phyloP scores from a whole-genome alignment of 2,113 vertebrate species.

The Bostrychus sinensis region DNA sequence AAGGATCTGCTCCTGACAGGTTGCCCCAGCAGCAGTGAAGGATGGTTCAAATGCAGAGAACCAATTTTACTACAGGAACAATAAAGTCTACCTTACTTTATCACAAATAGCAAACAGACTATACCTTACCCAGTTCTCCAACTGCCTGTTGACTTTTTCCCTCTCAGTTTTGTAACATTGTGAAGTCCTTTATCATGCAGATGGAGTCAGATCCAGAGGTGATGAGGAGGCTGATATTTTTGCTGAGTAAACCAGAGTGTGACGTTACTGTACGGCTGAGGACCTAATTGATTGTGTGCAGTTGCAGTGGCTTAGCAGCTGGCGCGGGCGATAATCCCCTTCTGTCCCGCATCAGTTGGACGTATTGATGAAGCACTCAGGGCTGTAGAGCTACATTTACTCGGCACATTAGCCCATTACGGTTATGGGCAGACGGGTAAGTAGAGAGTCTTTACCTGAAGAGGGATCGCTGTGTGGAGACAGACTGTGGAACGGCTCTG shows the following conservation, averaged over 20 bases:
- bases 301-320: slow-evolving; percentile 76
- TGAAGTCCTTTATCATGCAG: not conserved
- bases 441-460: slow-evolving; percentile 70
- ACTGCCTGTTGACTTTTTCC: not conserved
- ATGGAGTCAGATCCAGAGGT: not conserved
- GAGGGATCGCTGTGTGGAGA: slow-evolving; percentile 53
- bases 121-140: too few relatives aligned
- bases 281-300: slow-evolving; percentile 69
- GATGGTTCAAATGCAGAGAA: too few relatives aligned
- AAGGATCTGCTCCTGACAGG: too few relatives aligned
- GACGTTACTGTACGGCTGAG: slow-evolving; percentile 54
- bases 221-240: slow-evolving; percentile 9
- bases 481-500: slow-evolving; percentile 11
- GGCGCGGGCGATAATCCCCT: slow-evolving; percentile 73
- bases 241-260: slow-evolving; percentile 13
- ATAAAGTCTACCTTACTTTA: too few relatives aligned
- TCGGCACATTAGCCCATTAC: slow-evolving; percentile 70
- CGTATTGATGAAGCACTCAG: slow-evolving; percentile 75
- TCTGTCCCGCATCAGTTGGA: slow-evolving; percentile 68
- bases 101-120: too few relatives aligned
- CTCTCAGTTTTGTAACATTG: not conserved
- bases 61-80: too few relatives aligned
- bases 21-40: too few relatives aligned
- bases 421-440: slow-evolving; percentile 59
- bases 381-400: slow-evolving; percentile 68